Evolutionary conservation across 2,888 invertebrate genomes (phyloP), one percentile per base, ranked within the genome.

Genomic region (Caenorhabditis doughertyi): DNA sequence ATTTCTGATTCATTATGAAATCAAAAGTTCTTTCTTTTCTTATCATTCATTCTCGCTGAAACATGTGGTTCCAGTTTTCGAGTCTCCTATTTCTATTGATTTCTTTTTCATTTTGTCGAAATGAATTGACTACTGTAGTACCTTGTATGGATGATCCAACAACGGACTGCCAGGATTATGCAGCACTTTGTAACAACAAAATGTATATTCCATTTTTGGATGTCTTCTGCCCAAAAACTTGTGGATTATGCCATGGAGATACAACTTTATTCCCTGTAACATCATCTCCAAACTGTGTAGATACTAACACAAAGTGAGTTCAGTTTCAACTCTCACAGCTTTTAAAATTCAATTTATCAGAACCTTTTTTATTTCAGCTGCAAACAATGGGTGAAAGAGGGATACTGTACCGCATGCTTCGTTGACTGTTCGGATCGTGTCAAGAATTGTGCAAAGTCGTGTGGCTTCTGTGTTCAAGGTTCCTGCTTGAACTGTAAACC

Each of bases 221-320:
- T 49, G 64, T 64, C 47, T 64, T 64, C 21, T 64, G 64, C 4
- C 64, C 64, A 3, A 47, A 47, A 64, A 64, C 64, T 29, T 64
- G 64, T 64, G 64, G 64, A 11, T 13, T 64, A 7, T 64, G 64
- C 13, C 47, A 29, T 0, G 64, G 49, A 47, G n/a, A 13, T 2
- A 5, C 44, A 7, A 62, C 64, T 3, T 9, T 49, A 13, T 11
- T 13, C 21, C 64, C 64, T 1, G 47, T 44, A 13, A 29, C 64
- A n/a, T 29, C 29, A 2, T 11, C 18, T 16, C 18, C 58, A 23
- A 64, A 64, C 21, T 64, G 64, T 64, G 64, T 64, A 1, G 64
- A 64, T 47, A 64, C 25, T 11, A 64, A 64, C 32, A 29, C 32
- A 5, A 47, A 64, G 64, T 64, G 27, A 64, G 64, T 44, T 64